Evolutionary conservation across 2,113 vertebrate genomes (phyloP).

Genomic region (Cheilinus undulatus): DNA sequence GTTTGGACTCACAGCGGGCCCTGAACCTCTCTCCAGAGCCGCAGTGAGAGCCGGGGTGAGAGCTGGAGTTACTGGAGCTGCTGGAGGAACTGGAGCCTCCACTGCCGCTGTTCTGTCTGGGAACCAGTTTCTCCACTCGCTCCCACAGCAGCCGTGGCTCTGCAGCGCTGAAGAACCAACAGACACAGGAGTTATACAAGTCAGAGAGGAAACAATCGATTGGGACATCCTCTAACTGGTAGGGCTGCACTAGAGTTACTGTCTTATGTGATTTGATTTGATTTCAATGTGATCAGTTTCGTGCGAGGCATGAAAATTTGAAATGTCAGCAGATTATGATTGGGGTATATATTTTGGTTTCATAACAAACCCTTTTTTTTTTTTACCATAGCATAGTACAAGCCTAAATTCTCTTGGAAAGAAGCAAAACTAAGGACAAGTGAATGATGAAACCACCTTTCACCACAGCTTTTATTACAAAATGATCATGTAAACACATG

Average conservation of each 20-base stretch:
- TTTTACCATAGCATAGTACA: too few relatives aligned
- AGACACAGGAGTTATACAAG: conserved; percentile 26
- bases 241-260: not conserved
- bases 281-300: too few relatives aligned
- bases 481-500: too few relatives aligned
- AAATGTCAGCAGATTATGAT: not conserved
- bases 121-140: conserved; percentile 94
- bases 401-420: too few relatives aligned
- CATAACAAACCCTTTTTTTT: too few relatives aligned
- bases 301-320: too few relatives aligned
- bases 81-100: conserved; percentile 90
- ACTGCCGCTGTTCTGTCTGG: conserved; percentile 79
- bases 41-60: conserved; percentile 92
- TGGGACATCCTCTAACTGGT: not conserved
- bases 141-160: conserved; percentile 96
- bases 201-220: not conserved
- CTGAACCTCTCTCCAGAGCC: conserved; percentile 94
- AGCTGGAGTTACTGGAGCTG: conserved; percentile 95
- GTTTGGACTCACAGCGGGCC: conserved; percentile 89
- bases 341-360: too few relatives aligned
- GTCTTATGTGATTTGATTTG: not conserved
- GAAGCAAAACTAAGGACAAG: too few relatives aligned
- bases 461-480: too few relatives aligned
- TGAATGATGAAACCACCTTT: too few relatives aligned
- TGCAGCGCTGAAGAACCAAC: conserved; percentile 68